Evolutionary conservation across 1,140 invertebrate species (phyloP).

Genomic region (Nymphalis io): DNA sequence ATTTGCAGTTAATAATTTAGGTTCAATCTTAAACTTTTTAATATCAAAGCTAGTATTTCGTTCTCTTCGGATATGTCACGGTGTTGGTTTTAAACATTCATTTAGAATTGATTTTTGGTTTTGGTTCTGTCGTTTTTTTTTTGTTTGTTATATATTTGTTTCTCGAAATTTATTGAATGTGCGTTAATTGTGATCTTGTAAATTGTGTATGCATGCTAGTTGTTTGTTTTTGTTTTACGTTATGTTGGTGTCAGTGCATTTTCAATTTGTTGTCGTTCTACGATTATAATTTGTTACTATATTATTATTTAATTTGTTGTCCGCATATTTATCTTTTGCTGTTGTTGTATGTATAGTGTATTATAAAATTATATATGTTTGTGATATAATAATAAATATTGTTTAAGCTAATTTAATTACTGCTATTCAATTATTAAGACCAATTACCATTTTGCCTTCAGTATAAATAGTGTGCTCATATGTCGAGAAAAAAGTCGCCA

Average conservation of each 20-base stretch:
- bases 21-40: background rate
- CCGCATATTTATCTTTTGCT: background rate
- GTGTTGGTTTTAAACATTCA: slow-evolving; percentile 44
- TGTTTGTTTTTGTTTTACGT: slow-evolving; percentile 25
- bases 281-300: slow-evolving; percentile 20
- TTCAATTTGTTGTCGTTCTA: slow-evolving; percentile 12
- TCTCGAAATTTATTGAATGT: background rate
- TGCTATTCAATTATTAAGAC: slow-evolving; percentile 25
- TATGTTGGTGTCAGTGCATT: slow-evolving; percentile 11
- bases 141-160: slow-evolving; percentile 20
- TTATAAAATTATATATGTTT: background rate
- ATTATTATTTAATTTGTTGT: background rate
- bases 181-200: slow-evolving; percentile 24
- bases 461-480: slow-evolving; percentile 43
- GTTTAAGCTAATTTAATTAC: background rate
- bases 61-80: slow-evolving; percentile 34
- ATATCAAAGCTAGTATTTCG: slow-evolving; percentile 44
- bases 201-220: slow-evolving; percentile 22
- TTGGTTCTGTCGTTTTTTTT: slow-evolving; percentile 35
- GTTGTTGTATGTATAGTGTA: background rate
- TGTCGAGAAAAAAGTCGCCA: slow-evolving; percentile 40
- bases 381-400: background rate
- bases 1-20: background rate
- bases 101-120: slow-evolving; percentile 37
- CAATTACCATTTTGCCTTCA: slow-evolving; percentile 47